A percentile compares a stretch with the other conserved stretches of the same genome.
phyloP scores from a whole-genome alignment of 2,797 vertebrate genomes.

The Bovichtus diacanthus region DNA sequence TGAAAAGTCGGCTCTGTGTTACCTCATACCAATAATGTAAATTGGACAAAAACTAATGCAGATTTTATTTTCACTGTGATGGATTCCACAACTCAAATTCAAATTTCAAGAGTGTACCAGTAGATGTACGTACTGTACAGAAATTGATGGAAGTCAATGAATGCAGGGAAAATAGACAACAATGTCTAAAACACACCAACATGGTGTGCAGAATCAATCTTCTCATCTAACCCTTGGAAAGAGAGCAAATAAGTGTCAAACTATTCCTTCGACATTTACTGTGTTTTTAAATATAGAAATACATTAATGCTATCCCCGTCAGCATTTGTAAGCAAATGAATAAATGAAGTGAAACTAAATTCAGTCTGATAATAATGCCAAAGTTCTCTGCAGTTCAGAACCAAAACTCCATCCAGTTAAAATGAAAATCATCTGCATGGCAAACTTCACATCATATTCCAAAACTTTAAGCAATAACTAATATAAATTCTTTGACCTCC shows the following conservation, averaged over 20 bases:
- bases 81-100: neutral
- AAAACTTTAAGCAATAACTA: conserved; percentile 6
- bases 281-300: neutral
- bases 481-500: conserved; percentile 25
- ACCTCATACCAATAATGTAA: neutral
- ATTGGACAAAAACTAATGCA: neutral
- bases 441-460: conserved; percentile 14
- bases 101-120: neutral
- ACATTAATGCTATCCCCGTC: neutral
- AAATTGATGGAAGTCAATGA: conserved; percentile 10
- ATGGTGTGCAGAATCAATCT: neutral
- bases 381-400: conserved; percentile 3
- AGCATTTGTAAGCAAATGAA: neutral
- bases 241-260: neutral
- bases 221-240: neutral
- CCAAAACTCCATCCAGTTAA: neutral
- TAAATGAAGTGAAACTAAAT: neutral
- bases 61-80: conserved; percentile 27
- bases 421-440: conserved; percentile 20
- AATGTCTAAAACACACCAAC: neutral
- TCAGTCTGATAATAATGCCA: neutral
- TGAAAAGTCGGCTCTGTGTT: neutral
- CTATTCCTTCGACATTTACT: neutral
- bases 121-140: neutral
- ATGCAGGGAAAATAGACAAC: conserved; percentile 5